Percentiles rank a stretch among this genome's conserved stretches.
phyloP scores from a whole-genome alignment of 2,113 vertebrate species.

The Actenoides lindsayi region DNA sequence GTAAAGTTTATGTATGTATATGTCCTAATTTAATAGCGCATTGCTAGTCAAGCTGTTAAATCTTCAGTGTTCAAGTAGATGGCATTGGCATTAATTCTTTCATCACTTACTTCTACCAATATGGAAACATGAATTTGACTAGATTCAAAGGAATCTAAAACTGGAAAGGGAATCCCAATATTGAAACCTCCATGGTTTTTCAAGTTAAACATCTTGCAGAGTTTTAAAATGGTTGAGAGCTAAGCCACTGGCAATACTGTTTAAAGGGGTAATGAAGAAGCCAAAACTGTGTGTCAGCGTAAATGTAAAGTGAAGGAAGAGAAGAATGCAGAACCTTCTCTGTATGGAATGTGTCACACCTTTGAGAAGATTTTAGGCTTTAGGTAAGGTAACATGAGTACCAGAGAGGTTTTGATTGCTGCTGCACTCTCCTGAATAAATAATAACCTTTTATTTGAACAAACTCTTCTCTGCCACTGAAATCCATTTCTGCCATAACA shows the following conservation, averaged over 20 bases:
- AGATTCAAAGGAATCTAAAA: neutral
- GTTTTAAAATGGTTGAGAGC: neutral
- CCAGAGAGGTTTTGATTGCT: neutral
- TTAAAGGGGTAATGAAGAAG: neutral
- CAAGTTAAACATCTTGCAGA: neutral
- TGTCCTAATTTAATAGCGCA: neutral
- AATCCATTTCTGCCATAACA: neutral
- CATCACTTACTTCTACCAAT: neutral
- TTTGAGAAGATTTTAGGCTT: neutral
- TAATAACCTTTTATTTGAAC: neutral
- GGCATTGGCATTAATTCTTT: neutral
- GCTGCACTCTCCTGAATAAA: neutral
- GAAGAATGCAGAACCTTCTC: neutral
- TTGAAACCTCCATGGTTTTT: neutral
- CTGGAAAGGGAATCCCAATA: neutral
- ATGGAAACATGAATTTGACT: neutral
- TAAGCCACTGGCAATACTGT: neutral
- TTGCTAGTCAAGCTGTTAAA: neutral
- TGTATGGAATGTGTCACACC: neutral
- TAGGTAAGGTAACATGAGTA: neutral
- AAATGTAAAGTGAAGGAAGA: neutral
- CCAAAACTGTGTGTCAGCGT: neutral
- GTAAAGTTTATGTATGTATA: neutral
- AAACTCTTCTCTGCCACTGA: neutral
- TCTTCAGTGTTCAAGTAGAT: neutral